Base-by-base conservation (phyloP, 1,140 invertebrate species). In the Episyrphus balteatus region DNA sequence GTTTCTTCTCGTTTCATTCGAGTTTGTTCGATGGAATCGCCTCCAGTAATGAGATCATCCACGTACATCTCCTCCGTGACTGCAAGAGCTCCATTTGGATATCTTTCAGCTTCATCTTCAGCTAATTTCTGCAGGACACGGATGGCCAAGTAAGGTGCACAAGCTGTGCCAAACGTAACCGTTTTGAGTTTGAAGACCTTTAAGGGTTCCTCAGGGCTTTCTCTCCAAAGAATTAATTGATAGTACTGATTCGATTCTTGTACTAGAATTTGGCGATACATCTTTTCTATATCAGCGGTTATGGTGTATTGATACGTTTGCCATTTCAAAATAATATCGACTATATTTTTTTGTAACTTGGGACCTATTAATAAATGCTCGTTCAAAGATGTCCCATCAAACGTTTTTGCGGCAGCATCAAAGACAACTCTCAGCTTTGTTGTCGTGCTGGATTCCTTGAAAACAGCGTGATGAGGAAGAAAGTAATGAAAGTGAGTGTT, bases 171-270 rank as follows among this genome's bases (percentile, higher is more conserved):
- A 51, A 56, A 63, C 0, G 68, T 69, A 3, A 71, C 57, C 0
- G 62, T 68, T 10, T 14, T 51, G 11, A 68, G 36, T 17, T 44
- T 54, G 51, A 44, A 69, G 13, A 45, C 52, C 37, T 49, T 48
- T 3, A 70, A 45, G 5, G 53, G 39, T 19, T 62, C 39, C 19
- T 47, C 36, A 9, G 51, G 46, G 8, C 48, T 44, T 37, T 58
- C 26, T 33, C 64, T 48, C 62, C 69, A 71, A 1, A 73, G 19
- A 21, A 72, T 65, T 15, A 53, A 38, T 56, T 72, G 69, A 44
- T 56, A 62, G 12, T 47, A 38, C 21, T 48, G 37, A 46, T 64
- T 42, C 15, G 47, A 15, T 19, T 41, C 7, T 38, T 50, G 12
- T 8, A 66, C 39, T 34, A 12, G 33, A 5, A 68, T 52, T 41